A percentile compares a stretch with the other conserved stretches of the same genome.
phyloP scores from a whole-genome alignment of 2,888 invertebrate genomes.

The Orthonevra nobilis region DNA sequence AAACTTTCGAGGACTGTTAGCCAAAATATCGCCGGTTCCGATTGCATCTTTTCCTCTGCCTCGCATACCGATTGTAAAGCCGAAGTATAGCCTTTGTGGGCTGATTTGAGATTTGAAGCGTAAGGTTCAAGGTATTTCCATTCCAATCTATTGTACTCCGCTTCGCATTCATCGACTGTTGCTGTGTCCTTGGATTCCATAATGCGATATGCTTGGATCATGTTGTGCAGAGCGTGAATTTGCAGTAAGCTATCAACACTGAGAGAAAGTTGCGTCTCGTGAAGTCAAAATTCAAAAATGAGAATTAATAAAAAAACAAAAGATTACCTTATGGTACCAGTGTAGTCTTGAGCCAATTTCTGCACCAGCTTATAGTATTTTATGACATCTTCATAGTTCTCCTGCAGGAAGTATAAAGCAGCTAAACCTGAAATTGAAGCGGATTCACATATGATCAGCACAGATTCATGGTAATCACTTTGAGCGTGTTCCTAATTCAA shows the following conservation, averaged over 20 bases:
- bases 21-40: slow-evolving; percentile 12
- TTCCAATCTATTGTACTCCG: slow-evolving; percentile 81
- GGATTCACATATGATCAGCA: no score
- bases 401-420: slow-evolving; percentile 83
- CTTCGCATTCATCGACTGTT: slow-evolving; percentile 60
- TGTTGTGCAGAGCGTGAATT: slow-evolving; percentile 86
- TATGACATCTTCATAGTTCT: slow-evolving; percentile 82
- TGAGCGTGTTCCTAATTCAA: no score
- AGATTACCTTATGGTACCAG: slow-evolving; percentile 74
- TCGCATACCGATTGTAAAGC: slow-evolving; percentile 9
- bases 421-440: slow-evolving; percentile 81
- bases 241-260: slow-evolving; percentile 84
- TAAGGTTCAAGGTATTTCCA: slow-evolving; percentile 82
- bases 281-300: neutral
- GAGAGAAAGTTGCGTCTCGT: neutral
- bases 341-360: slow-evolving; percentile 79
- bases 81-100: slow-evolving; percentile 43
- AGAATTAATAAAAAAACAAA: neutral
- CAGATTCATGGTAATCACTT: no score
- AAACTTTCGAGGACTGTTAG: slow-evolving; percentile 52
- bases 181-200: neutral
- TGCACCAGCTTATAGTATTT: slow-evolving; percentile 84
- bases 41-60: slow-evolving; percentile 27
- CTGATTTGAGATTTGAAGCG: slow-evolving; percentile 72
- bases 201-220: slow-evolving; percentile 80